Conservation (phyloP, 1,140 invertebrate genomes). For the Hypothenemus hampei region DNA sequence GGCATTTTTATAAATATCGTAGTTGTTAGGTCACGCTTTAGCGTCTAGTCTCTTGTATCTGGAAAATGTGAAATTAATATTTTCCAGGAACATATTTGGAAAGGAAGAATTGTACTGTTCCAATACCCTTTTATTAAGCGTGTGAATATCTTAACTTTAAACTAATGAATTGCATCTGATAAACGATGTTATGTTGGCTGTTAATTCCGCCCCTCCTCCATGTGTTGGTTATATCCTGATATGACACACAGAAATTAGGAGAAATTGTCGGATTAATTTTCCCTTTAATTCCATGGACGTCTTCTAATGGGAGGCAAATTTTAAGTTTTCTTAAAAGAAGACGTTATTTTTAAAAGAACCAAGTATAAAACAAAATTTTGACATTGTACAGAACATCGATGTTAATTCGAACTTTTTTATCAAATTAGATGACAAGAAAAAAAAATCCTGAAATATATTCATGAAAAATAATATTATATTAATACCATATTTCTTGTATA, state of each 20-base stretch:
- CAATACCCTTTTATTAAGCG: too few relatives aligned
- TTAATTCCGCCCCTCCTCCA: conserved; percentile 28
- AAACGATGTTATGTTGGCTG: conserved; percentile 40
- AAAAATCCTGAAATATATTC: conserved; percentile 27
- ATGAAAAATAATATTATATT: conserved; percentile 21
- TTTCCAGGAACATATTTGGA: too few relatives aligned
- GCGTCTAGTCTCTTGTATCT: too few relatives aligned
- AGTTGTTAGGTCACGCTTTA: too few relatives aligned
- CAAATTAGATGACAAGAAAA: conserved; percentile 15
- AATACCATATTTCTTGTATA: conserved; percentile 23
- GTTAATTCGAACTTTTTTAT: conserved; percentile 29
- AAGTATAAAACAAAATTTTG: conserved; percentile 11
- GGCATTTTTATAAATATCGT: too few relatives aligned
- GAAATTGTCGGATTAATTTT: too few relatives aligned
- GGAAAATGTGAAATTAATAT: too few relatives aligned
- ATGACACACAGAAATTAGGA: too few relatives aligned
- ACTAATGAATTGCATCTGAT: conserved; percentile 42
- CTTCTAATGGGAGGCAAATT: too few relatives aligned
- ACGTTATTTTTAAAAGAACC: conserved; percentile 17
- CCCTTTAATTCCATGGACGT: too few relatives aligned
- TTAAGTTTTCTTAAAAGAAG: too few relatives aligned
- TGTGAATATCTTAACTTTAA: conserved; percentile 31
- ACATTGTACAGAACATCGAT: conserved; percentile 30
- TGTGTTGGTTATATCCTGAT: conserved; percentile 6
- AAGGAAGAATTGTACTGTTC: too few relatives aligned